Base-by-base conservation (phyloP, 2,888 invertebrate genomes). In the Leptinotarsa haldemani region DNA sequence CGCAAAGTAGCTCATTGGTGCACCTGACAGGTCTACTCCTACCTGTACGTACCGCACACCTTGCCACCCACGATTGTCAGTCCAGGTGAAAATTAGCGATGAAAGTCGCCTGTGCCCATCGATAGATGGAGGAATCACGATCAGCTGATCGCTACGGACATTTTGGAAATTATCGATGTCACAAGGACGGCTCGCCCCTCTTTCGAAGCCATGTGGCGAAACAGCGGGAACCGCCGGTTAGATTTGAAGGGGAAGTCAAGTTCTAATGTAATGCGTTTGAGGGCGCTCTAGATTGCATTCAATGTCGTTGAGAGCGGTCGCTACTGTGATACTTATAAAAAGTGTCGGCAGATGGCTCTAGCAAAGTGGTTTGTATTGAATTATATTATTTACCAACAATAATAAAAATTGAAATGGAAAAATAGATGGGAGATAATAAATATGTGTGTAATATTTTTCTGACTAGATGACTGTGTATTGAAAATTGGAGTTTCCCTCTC, bases 1-100 rank as follows among this genome's bases (percentile, higher is more conserved):
- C 80, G 77, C 81, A 80, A 77, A 56, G 69, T 80, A 80, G 79
- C 84, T 83, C 82, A 87, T 88, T 88, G 88, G 88, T 85, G 84
- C 86, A 86, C 86, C 86, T 81, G 68, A 80, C 87, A 85, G 87
- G 87, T 84, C 63, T 81, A 87, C 87, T 85, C 87, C 88, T 87
- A 87, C 87, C 86, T 86, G 86, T 79, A 74, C 76, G 78, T 67
- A 18, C 56, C 56, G 68, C 75, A 78, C 79, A 80, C 79, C 79
- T 82, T 78, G 76, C 65, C 74, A 78, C 77, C 75, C 68, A 68
- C 68, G 78, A 66, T 75, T 65, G 50, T 70, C 70, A 15, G 61
- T 61, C n/a, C 68, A 68, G 68, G 68, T 68, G 68, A 68, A 47
- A 67, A 22, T 67, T 25, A n/a, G 30, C 25, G 30, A 40, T 61